Evolutionary conservation across 2,888 invertebrate genomes (phyloP).

Genomic region (Trichogramma evanescens): DNA sequence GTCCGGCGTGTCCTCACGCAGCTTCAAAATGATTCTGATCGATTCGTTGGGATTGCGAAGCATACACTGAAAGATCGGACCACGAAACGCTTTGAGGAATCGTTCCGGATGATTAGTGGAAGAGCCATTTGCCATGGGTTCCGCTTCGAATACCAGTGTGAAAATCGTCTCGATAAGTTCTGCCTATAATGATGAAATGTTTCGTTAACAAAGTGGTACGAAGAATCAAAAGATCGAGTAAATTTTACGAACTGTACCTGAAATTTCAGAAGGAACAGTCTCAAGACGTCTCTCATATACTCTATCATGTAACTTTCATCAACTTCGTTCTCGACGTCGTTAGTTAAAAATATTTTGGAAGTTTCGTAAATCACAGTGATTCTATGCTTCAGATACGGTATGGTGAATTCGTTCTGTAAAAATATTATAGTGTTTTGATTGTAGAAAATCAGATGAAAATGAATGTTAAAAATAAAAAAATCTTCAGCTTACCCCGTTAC

Average conservation of each 20-base stretch:
- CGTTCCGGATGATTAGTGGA: conserved; percentile 37
- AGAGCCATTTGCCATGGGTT: no score
- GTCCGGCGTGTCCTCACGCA: conserved; percentile 27
- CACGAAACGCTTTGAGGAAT: conserved; percentile 37
- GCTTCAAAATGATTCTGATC: conserved; percentile 25
- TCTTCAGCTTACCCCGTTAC: background rate
- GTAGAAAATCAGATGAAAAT: background rate
- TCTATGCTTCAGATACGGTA: background rate
- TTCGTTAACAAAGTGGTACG: background rate
- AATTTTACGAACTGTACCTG: background rate
- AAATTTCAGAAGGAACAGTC: background rate
- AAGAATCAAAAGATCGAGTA: background rate
- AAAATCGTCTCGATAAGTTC: no score
- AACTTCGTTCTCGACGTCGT: background rate
- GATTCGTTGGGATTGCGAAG: conserved; percentile 29
- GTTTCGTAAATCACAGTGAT: background rate
- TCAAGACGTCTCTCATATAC: background rate
- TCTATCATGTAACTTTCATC: background rate
- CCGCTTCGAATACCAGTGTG: no score
- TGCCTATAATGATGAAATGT: background rate
- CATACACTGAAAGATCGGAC: conserved; percentile 33
- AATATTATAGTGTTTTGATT: background rate
- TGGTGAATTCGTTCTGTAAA: background rate
- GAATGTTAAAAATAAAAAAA: background rate
- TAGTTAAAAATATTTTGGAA: background rate